Base-by-base conservation (phyloP, 1,140 invertebrate species). In the Ostrea denselamellosa region DNA sequence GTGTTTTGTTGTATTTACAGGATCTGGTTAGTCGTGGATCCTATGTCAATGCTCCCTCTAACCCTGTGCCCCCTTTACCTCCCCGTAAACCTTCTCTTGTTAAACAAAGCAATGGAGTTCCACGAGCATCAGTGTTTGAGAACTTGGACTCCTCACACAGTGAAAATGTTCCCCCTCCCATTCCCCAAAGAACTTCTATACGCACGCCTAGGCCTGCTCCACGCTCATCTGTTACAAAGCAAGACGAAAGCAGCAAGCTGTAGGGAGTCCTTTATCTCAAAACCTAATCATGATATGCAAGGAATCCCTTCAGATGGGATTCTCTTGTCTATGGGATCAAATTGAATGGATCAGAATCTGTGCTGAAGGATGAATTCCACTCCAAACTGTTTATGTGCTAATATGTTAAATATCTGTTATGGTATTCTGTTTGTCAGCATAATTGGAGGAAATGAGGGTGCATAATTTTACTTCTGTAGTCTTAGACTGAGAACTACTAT, bases 171-270 rank as follows among this genome's bases (percentile, higher is more conserved):
- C 68, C 68, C 28, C 68, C 68, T 34, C 68, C 68, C 28, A 77
- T 77, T 77, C 68, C 68, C 28, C 68, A 77, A 34, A 77, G 68
- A 25, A 34, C 68, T 25, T 77, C 68, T 14, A 25, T 77, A 77
- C 68, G 68, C 28, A 25, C 14, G 25, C 68, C 68, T 34, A 77
- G 28, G 25, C 68, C 68, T 77, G 25, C 25, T 77, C 68, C 68
- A 28, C 68, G 68, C 25, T 77, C 68, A 25, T 28, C 68, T 28
- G 68, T 77, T 14, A 77, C 28, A 9, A 9, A 25, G 68, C 68
- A 77, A 5, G 68, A 77, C 2, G 68, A 77, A 28, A 77, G 28
- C 68, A 77, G 68, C 28, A 22, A 34, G 12, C 68, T 77, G 22
- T 77, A 62, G 56, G 56, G 56, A 19, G 19, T 10, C 9, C 56